phyloP scores from a whole-genome alignment of 1,140 invertebrate species.

The Sycobia sp. region DNA sequence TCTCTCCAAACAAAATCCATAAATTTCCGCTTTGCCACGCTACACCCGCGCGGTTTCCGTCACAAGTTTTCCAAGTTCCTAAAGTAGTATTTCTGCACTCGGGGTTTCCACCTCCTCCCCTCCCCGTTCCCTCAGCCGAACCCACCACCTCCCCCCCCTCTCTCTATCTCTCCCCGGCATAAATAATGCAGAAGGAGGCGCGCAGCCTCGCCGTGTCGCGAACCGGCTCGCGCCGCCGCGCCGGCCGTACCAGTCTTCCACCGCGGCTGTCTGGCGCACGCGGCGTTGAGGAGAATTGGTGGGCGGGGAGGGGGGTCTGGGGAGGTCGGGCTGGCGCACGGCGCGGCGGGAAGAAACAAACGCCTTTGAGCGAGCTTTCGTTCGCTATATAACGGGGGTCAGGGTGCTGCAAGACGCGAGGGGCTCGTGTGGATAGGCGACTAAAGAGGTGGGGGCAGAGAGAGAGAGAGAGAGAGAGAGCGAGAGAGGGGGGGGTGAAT shows the following conservation, averaged over 20 bases:
- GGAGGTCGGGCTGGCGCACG: too few relatives aligned
- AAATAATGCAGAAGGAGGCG: slow-evolving; percentile 43
- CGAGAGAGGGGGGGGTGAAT: too few relatives aligned
- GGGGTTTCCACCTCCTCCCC: neutral
- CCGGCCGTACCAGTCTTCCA: neutral
- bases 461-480: too few relatives aligned
- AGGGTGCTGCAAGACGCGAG: too few relatives aligned
- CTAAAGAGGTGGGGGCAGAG: too few relatives aligned
- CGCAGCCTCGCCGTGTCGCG: neutral
- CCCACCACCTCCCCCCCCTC: neutral
- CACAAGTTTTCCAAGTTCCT: slow-evolving; percentile 51
- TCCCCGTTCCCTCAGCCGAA: neutral
- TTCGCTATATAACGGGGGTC: neutral
- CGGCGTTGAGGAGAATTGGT: neutral
- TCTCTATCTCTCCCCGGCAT: slow-evolving; percentile 34
- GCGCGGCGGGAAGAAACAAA: too few relatives aligned
- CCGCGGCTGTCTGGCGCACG: neutral
- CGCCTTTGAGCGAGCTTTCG: slow-evolving; percentile 2
- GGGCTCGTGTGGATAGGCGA: too few relatives aligned
- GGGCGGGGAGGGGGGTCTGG: neutral
- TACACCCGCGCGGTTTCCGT: slow-evolving; percentile 47
- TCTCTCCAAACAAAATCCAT: slow-evolving; percentile 55
- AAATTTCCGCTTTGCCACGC: slow-evolving; percentile 51
- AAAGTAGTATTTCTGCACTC: slow-evolving; percentile 51
- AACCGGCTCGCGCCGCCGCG: neutral